Evolutionary conservation across 30 jellyfish, hydroid and myxozoan species (phyloP).

Genomic region (Catostylus mosaicus): DNA sequence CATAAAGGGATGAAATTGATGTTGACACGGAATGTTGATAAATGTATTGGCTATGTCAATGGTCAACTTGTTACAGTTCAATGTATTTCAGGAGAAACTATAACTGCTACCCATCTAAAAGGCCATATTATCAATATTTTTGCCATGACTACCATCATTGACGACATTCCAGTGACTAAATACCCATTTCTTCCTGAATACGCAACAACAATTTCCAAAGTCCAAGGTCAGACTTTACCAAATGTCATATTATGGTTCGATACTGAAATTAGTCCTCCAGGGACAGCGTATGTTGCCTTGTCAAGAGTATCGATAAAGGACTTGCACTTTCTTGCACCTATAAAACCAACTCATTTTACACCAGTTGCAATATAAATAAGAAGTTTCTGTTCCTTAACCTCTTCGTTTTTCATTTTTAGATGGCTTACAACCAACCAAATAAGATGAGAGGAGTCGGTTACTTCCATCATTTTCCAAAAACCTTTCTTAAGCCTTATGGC

Average conservation of each 20-base stretch:
- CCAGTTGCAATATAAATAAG: too few species aligned
- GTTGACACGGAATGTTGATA: constrained; percentile 2
- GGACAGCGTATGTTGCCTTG: constrained; percentile 25
- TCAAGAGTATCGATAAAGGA: background rate
- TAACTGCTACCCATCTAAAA: background rate
- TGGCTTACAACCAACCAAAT: background rate
- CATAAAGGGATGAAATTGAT: constrained; percentile 10
- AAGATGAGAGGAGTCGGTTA: constrained; percentile 15
- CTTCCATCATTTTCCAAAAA: constrained; percentile 30
- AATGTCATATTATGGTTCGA: constrained; percentile 20
- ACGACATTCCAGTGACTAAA: background rate
- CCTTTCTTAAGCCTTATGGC: constrained; percentile 35
- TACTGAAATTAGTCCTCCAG: background rate
- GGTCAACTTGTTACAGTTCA: constrained; percentile 4
- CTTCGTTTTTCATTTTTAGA: background rate
- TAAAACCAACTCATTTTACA: background rate
- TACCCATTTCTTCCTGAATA: constrained; percentile 17
- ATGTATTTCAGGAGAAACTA: background rate
- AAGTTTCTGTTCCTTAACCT: too few species aligned
- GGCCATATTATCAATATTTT: constrained; percentile 4
- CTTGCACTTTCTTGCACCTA: background rate
- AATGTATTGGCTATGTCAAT: constrained; percentile 19
- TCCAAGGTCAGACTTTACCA: constrained; percentile 18
- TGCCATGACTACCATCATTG: background rate
- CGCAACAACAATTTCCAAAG: constrained; percentile 10